Base-by-base conservation (phyloP, 2,797 vertebrate genomes). In the Carapus acus region DNA sequence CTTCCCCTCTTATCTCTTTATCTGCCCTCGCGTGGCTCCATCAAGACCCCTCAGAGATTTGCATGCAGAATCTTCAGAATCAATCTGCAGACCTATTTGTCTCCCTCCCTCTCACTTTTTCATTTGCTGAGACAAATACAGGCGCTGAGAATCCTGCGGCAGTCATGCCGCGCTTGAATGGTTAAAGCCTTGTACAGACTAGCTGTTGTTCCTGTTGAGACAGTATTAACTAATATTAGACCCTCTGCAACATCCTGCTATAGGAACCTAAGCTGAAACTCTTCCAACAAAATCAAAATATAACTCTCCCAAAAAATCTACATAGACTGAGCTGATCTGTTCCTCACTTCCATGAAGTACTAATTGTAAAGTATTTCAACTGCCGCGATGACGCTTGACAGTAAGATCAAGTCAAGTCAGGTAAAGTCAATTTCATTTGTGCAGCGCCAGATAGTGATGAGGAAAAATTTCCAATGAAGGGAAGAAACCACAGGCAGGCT, bases 101-200 rank as follows among this genome's bases (percentile, higher is more conserved):
- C 74, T 83, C 62, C 63, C 62, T 69, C 71, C 77, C 50, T n/a
- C n/a, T n/a, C 71, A 70, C 61, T 78, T 85, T 85, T 85, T 85
- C 81, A 83, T 83, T 81, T 84, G 74, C 65, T 46, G 50, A 78
- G 78, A 82, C 83, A 84, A 86, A 87, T 79, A 87, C 79, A 81
- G 76, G 70, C 65, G 50, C 38, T 27, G 46, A 67, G 84, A 85
- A 87, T 86, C 81, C 76, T 56, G 67, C 51, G 43, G 78, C 77
- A 76, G 81, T 82, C 65, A 62, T 69, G 71, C 71, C 72, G 83
- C 84, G 81, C 85, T 86, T 79, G 77, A 72, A 77, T 63, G 73
- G 69, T 79, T 80, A 77, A 73, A 69, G 74, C 61, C n/a, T n/a
- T n/a, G 62, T 65, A 55, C 56, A 69, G 56, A 65, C 58, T 44